Percentiles rank a stretch among this genome's conserved stretches.
Conservation (phyloP, 1,140 invertebrate genomes). For the Drosophila varians region DNA sequence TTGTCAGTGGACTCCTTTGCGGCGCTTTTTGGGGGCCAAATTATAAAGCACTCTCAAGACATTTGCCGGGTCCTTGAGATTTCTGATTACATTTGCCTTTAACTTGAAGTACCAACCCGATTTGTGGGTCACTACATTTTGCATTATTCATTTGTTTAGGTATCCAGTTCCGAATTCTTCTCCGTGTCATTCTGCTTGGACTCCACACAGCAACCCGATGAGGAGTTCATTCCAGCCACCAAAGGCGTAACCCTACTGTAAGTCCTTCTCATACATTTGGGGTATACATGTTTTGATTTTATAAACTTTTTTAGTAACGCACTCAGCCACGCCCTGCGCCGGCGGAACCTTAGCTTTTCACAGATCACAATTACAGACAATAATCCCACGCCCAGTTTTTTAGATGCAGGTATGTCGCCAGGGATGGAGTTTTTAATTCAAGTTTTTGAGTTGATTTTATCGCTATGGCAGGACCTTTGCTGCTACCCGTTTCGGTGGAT, state of each 20-base stretch:
- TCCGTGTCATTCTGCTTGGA: slow-evolving; percentile 88
- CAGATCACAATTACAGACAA: slow-evolving; percentile 78
- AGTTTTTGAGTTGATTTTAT: slow-evolving; percentile 61
- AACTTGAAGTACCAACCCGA: not conserved
- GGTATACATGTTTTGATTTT: not conserved
- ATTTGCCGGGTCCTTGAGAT: slow-evolving; percentile 10
- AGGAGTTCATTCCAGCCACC: slow-evolving; percentile 88
- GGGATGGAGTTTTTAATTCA: not conserved
- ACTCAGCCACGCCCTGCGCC: slow-evolving; percentile 81
- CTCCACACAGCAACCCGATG: slow-evolving; percentile 81
- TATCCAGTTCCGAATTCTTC: slow-evolving; percentile 90
- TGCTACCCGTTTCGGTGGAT: slow-evolving; percentile 84
- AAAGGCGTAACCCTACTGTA: slow-evolving; percentile 89
- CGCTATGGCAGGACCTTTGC: slow-evolving; percentile 60
- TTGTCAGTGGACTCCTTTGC: slow-evolving; percentile 17
- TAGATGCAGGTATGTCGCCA: slow-evolving; percentile 84
- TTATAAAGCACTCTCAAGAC: slow-evolving; percentile 9
- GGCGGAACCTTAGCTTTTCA: slow-evolving; percentile 76
- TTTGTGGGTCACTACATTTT: not conserved
- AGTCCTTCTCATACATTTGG: slow-evolving; percentile 75
- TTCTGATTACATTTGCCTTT: slow-evolving; percentile 11
- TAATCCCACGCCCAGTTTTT: slow-evolving; percentile 85
- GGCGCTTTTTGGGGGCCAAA: slow-evolving; percentile 16
- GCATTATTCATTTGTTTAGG: slow-evolving; percentile 83
- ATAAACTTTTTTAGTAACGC: slow-evolving; percentile 83